Evolutionary conservation across 2,797 vertebrate species (phyloP), one percentile per base, ranked within the genome.

Genomic region (Brachymystax lenok): DNA sequence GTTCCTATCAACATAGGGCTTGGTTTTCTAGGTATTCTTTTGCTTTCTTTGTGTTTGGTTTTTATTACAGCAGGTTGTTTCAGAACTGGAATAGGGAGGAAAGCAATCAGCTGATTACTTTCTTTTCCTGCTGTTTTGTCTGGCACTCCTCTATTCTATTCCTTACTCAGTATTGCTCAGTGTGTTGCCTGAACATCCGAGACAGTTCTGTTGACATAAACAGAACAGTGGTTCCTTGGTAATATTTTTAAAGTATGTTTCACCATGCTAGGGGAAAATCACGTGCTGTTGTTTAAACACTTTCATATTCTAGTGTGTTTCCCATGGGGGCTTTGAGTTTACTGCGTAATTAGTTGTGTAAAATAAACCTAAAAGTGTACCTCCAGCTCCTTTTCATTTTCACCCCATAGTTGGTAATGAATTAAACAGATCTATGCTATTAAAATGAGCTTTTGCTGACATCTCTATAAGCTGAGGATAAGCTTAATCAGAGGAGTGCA

Each of bases 401-500:
- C 88, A 88, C 84, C 92, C 90, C 61, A 93, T 88, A 67, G 40
- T 46, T 86, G 81, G 88, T 90, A 92, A 91, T 46, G 40, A 92
- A 90, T 92, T 88, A 91, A 89, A 88, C 54, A 91, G 88, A 82
- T 79, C 56, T 81, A 84, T 61, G 66, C 90, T 92, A 90, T 90
- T 91, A 90, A 79, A 93, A 89, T 12, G 56, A 84, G 83, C 50
- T 86, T 89, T 84, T 91, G 91, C 92, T 92, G 90, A 91, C 91
- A 87, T 91, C 89, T 90, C 85, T 88, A 90, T 91, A 91, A 90
- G 88, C 90, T 85, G 87, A 86, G 90, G 89, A 91, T 91, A 92
- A 92, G 90, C 92, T 76, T 90, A 91, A 91, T 92, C 88, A 92
- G 86, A 89, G 90, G 91, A 89, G 89, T 90, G 91, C 91, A 64